A percentile compares a stretch with the other conserved stretches of the same genome.
Evolutionary conservation across 2,113 vertebrate genomes (phyloP).

Genomic region (Oreochromis tanganicae): DNA sequence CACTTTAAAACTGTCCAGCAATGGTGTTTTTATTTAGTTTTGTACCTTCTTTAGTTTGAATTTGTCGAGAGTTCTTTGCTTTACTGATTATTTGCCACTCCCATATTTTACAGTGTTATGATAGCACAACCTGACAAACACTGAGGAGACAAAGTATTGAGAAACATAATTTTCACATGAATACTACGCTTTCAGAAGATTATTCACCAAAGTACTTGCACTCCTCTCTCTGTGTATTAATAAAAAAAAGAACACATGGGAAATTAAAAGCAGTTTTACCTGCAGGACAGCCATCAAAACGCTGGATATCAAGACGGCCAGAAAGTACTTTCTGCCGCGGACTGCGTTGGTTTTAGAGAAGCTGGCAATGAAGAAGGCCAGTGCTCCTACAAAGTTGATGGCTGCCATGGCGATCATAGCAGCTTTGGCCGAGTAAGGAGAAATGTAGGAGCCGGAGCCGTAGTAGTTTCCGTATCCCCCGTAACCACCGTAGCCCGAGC

Average conservation of each 20-base stretch:
- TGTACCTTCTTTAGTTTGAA: neutral
- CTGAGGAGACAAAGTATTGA: neutral
- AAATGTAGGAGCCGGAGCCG: constrained; percentile 67
- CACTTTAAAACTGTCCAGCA: neutral
- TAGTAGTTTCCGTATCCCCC: constrained; percentile 55
- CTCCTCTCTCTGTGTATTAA: neutral
- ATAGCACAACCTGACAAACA: neutral
- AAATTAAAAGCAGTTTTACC: constrained; percentile 23
- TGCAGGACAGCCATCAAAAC: constrained; percentile 71
- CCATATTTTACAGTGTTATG: neutral
- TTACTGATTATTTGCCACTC: neutral
- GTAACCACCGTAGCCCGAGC: constrained; percentile 32
- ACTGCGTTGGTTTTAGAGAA: constrained; percentile 71
- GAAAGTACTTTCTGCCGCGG: constrained; percentile 77
- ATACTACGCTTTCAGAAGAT: neutral
- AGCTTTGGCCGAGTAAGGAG: constrained; percentile 79
- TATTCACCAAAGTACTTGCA: neutral
- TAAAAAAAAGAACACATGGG: neutral
- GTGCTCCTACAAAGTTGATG: constrained; percentile 75
- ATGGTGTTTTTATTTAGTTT: accelerated
- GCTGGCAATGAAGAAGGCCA: constrained; percentile 75
- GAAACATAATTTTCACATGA: neutral
- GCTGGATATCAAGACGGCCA: constrained; percentile 68
- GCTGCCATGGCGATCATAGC: constrained; percentile 85
- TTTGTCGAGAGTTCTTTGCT: neutral